phyloP scores from a whole-genome alignment of 2,113 vertebrate genomes.

The Pseudois nayaur region DNA sequence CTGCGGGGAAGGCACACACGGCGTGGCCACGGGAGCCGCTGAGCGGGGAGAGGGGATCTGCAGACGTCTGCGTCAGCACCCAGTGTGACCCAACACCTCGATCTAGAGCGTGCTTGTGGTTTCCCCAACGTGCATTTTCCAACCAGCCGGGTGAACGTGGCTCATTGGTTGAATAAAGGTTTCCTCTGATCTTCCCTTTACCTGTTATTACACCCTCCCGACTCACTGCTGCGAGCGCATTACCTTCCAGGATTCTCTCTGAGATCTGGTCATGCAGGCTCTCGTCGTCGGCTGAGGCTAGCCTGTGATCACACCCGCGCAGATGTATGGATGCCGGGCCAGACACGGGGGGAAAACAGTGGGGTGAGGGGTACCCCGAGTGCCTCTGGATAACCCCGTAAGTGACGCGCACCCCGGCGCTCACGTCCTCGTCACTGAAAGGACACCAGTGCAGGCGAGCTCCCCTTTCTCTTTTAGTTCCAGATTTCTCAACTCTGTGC shows the following conservation, averaged over 20 bases:
- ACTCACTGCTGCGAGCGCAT: background rate
- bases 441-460: background rate
- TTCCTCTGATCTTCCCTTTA: background rate
- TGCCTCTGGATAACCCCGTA: background rate
- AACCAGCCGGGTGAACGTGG: fast-evolving
- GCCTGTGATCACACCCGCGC: fast-evolving
- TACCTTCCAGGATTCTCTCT: background rate
- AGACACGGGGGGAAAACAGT: fast-evolving
- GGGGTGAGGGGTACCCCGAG: fast-evolving
- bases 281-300: fast-evolving
- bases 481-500: background rate
- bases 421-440: fast-evolving
- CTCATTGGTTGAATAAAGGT: background rate
- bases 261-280: background rate
- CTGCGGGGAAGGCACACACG: background rate
- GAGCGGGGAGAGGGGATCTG: background rate
- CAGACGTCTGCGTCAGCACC: background rate
- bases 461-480: background rate
- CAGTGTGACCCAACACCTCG: fast-evolving
- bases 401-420: fast-evolving
- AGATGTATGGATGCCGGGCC: background rate
- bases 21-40: fast-evolving
- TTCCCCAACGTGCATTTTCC: background rate
- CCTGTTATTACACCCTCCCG: fast-evolving
- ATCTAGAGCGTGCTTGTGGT: background rate